Conservation (phyloP, 2,888 invertebrate genomes). For the Halictus quadricinctus region DNA sequence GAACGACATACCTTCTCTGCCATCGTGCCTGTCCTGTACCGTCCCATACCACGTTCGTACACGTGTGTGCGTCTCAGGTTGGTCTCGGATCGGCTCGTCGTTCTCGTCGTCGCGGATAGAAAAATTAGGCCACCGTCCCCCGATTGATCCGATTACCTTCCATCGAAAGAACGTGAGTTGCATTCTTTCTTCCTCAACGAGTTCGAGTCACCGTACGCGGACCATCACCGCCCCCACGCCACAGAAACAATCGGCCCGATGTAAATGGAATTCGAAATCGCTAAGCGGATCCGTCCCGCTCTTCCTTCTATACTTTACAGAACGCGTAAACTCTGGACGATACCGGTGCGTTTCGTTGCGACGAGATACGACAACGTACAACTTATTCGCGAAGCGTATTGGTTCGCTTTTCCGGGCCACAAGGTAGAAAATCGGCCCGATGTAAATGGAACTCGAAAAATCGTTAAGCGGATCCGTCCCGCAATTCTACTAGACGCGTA, state of each 20-base stretch:
- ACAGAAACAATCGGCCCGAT: slow-evolving; percentile 44
- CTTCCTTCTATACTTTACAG: too few species aligned
- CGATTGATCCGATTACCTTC: slow-evolving; percentile 58
- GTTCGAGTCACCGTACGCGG: slow-evolving; percentile 24
- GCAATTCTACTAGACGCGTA: too few species aligned
- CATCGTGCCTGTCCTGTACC: not conserved
- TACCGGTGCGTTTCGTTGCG: not conserved
- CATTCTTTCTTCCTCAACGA: slow-evolving; percentile 45
- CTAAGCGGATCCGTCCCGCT: not conserved
- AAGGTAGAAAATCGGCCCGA: too few species aligned
- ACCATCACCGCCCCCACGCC: slow-evolving; percentile 18
- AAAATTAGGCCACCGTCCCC: slow-evolving; percentile 53
- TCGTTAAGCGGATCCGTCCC: too few species aligned
- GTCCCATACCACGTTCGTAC: not conserved
- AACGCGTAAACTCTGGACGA: not conserved
- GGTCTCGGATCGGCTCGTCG: not conserved
- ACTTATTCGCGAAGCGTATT: too few species aligned
- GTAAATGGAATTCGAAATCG: slow-evolving; percentile 46
- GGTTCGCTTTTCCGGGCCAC: too few species aligned
- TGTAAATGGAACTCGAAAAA: too few species aligned
- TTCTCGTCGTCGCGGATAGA: slow-evolving; percentile 34
- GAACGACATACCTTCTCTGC: slow-evolving; percentile 39
- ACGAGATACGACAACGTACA: not conserved
- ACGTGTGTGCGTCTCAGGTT: not conserved
- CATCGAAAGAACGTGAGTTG: slow-evolving; percentile 59